These are phyloP conservation scores for Orthonyx spaldingii DNA, from an alignment of 2,113 vertebrate species.

Conservation along the genomic window DNA sequence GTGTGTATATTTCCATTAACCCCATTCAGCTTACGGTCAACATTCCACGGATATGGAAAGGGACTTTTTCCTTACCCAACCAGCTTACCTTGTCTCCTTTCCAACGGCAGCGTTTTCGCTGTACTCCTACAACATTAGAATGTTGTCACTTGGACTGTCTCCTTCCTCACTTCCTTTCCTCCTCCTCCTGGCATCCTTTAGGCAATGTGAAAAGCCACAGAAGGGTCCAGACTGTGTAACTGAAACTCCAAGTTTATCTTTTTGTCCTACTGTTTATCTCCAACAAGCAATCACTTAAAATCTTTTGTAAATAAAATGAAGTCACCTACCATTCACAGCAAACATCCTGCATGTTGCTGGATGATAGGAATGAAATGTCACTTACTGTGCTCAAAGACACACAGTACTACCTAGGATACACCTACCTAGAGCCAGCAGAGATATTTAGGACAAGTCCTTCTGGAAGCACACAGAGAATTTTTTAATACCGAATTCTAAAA, in stretches of 20 bases:
- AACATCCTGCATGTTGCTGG: not conserved
- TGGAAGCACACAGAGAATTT: not conserved
- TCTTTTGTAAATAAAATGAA: not conserved
- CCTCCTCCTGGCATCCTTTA: not conserved
- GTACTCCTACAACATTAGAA: not conserved
- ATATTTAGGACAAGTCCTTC: not conserved
- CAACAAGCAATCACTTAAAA: not conserved
- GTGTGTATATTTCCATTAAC: not conserved
- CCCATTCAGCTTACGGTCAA: not conserved
- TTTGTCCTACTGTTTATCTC: not conserved
- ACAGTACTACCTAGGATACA: not conserved
- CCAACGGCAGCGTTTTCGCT: not conserved
- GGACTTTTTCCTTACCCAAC: not conserved
- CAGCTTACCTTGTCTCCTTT: not conserved
- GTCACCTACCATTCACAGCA: not conserved
- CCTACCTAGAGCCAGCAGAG: not conserved
- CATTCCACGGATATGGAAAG: not conserved
- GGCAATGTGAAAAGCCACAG: not conserved
- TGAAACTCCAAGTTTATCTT: not conserved
- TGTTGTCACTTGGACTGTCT: not conserved
- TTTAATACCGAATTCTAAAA: not conserved
- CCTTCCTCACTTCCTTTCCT: not conserved
- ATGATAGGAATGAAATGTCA: not conserved
- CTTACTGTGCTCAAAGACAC: not conserved
- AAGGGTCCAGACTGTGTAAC: not conserved